phyloP scores from a whole-genome alignment of 2,113 vertebrate genomes.

The Microcebus jonahi region DNA sequence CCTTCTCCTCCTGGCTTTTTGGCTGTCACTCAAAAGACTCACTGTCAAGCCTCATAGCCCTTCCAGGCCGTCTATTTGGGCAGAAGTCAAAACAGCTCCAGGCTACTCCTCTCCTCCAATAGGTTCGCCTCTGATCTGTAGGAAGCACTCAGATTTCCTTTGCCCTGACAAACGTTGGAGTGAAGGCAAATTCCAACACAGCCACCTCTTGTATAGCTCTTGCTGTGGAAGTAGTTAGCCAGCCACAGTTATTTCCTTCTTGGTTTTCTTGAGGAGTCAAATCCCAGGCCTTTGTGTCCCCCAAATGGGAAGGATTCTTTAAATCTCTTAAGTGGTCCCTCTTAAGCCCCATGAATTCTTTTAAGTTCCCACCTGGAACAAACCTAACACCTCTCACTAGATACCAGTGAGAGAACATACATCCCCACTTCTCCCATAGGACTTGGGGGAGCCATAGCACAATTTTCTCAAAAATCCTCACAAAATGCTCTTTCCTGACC shows the following conservation, averaged over 20 bases:
- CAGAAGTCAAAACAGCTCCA: not conserved
- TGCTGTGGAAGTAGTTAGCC: not conserved
- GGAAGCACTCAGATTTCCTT: not conserved
- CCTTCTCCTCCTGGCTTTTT: not conserved
- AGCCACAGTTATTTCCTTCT: not conserved
- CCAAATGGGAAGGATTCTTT: not conserved
- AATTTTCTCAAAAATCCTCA: not conserved
- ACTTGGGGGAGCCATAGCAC: not conserved
- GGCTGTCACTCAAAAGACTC: slow-evolving; percentile 5
- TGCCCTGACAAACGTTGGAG: not conserved
- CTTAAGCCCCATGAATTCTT: not conserved
- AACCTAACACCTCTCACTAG: not conserved
- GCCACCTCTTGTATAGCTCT: not conserved
- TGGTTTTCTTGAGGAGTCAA: not conserved
- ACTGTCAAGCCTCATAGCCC: not conserved
- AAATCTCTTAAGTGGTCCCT: not conserved
- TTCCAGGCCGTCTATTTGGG: not conserved
- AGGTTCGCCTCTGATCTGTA: not conserved
- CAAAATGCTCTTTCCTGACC: not conserved
- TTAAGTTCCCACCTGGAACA: too few relatives aligned
- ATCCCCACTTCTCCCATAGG: not conserved
- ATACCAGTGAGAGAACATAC: not conserved
- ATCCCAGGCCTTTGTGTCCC: not conserved
- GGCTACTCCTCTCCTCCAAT: not conserved
- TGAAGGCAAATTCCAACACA: not conserved